phyloP scores from a whole-genome alignment of 2,888 invertebrate genomes.

The Drosophila incognita region DNA sequence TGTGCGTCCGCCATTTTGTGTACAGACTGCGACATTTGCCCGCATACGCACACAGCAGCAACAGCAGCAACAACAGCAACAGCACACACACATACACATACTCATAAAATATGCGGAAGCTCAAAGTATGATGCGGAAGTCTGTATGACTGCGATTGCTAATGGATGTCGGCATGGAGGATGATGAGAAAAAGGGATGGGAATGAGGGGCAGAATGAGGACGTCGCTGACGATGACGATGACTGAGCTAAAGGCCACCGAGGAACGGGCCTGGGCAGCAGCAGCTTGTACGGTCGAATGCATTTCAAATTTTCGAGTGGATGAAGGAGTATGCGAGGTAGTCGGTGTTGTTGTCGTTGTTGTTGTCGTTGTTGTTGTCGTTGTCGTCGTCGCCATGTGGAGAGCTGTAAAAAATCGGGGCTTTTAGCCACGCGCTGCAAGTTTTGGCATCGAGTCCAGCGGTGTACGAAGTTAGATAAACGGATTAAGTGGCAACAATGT shows the following conservation, averaged over 20 bases:
- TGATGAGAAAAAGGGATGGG: slow-evolving; percentile 22
- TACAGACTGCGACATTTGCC: slow-evolving; percentile 55
- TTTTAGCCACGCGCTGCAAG: slow-evolving; percentile 71
- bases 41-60: slow-evolving; percentile 49
- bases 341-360: slow-evolving; percentile 14
- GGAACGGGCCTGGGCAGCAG: slow-evolving; percentile 30
- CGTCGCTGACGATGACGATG: slow-evolving; percentile 28
- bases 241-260: slow-evolving; percentile 22
- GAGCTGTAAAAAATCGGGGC: slow-evolving; percentile 52
- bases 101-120: slow-evolving; percentile 77
- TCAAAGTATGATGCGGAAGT: slow-evolving; percentile 81
- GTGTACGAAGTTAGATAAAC: slow-evolving; percentile 85
- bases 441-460: slow-evolving; percentile 83
- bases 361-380: slow-evolving; percentile 3
- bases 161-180: slow-evolving; percentile 71
- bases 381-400: slow-evolving; percentile 9
- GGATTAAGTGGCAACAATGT: slow-evolving; percentile 84
- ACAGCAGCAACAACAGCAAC: slow-evolving; percentile 5
- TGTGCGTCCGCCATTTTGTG: slow-evolving; percentile 77
- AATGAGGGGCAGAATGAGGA: slow-evolving; percentile 3
- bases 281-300: slow-evolving; percentile 75
- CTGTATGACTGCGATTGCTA: slow-evolving; percentile 82
- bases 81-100: slow-evolving; percentile 31
- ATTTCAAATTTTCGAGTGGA: slow-evolving; percentile 68
- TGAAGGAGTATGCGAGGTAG: slow-evolving; percentile 32